Base-by-base conservation (phyloP, 2,888 invertebrate species). In the Notodonta dromedarius region DNA sequence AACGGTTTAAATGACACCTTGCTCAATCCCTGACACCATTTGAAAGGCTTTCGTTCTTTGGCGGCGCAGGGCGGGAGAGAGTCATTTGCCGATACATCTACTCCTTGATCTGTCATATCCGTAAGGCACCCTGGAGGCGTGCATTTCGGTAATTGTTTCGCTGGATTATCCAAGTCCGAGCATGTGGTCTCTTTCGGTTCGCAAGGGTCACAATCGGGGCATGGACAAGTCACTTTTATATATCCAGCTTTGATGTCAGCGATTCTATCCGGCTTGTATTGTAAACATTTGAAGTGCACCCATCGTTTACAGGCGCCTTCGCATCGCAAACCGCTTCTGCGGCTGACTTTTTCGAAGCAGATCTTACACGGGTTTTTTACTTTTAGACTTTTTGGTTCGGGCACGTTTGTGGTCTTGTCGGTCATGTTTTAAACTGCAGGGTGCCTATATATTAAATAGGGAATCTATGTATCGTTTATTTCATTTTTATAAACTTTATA, bases 231-330 rank as follows among this genome's bases (percentile, higher is more conserved):
- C 0, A 88, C 67, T 67, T 74, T 78, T n/a, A 88, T 75, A 3
- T 78, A 24, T 0, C 87, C 88, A 4, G 78, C 73, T 67, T 84
- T 85, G 42, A 89, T 82, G 40, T 89, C 85, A 4, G 79, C 65
- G 24, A 89, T 85, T 69, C 84, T 87, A 0, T 83, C 84, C 1
- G 85, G 84, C 0, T 82, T 83, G 44, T 78, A 88, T 50, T 83
- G 77, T 0, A 89, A 62, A 61, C 89, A 89, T 51, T 76, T 74
- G 69, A 51, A 89, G 67, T 89, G 89, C 0, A 79, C 81, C 89
- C 89, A 89, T 71, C 80, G 86, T 48, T 77, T 76, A 59, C 89
- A 89, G 32, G 82, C 84, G 0, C 89, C 89, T 62, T 83, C 74
- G 65, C 89, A 89, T 64, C 83, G 86, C n/a, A 88, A 42, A 0